These are phyloP conservation scores for Apis florea DNA, from an alignment of 1,140 invertebrate genomes.

Conservation along the genomic window DNA sequence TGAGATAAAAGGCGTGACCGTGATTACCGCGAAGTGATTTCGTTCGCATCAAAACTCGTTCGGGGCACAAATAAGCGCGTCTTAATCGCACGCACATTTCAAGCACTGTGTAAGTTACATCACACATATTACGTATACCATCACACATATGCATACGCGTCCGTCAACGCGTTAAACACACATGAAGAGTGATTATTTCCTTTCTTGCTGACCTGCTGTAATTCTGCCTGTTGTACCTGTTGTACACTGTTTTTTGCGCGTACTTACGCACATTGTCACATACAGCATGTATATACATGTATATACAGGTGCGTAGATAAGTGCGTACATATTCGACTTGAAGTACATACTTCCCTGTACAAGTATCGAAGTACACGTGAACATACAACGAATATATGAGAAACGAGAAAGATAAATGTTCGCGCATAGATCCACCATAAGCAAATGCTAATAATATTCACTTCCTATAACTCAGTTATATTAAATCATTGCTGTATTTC, in stretches of 20 bases:
- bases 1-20: conserved; percentile 21
- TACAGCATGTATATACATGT: neutral
- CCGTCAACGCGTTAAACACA: conserved; percentile 45
- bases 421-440: conserved; percentile 48
- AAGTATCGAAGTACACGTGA: neutral
- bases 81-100: conserved; percentile 20
- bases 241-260: conserved; percentile 40
- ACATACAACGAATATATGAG: neutral
- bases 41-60: conserved; percentile 42
- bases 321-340: neutral
- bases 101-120: conserved; percentile 19
- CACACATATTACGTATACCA: conserved; percentile 34
- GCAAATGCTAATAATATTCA: conserved; percentile 75
- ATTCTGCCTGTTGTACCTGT: conserved; percentile 24
- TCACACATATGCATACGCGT: conserved; percentile 1
- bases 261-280: conserved; percentile 4
- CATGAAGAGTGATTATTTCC: conserved; percentile 49
- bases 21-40: conserved; percentile 33
- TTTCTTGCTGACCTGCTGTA: conserved; percentile 46
- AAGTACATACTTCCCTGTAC: neutral
- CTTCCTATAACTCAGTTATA: conserved; percentile 72
- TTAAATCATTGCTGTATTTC: conserved; percentile 69
- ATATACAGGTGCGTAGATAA: neutral
- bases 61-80: conserved; percentile 13
- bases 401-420: conserved; percentile 44